Evolutionary conservation across 2,113 vertebrate species (phyloP).

Genomic region (Bettongia penicillata): DNA sequence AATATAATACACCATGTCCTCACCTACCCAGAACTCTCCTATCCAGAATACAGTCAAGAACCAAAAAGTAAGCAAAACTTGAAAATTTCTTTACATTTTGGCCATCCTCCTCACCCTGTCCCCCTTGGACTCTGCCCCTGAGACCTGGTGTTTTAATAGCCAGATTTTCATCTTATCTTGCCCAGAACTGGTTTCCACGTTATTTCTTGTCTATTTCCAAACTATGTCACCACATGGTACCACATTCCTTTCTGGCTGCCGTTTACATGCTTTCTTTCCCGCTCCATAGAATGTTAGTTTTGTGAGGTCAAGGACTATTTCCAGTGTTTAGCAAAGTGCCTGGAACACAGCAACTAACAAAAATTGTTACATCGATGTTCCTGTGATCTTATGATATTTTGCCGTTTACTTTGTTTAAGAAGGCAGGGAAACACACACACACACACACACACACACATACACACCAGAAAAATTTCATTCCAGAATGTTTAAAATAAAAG

Average conservation of each 20-base stretch:
- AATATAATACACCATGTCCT: background rate
- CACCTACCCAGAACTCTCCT: background rate
- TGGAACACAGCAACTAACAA: background rate
- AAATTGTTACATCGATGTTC: background rate
- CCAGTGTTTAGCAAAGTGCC: background rate
- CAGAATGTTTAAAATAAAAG: background rate
- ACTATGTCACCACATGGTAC: background rate
- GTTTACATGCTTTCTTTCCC: no score
- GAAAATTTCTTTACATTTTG: background rate
- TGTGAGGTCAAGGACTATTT: background rate
- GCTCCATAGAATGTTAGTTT: background rate
- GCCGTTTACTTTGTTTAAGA: background rate
- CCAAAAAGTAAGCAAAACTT: background rate
- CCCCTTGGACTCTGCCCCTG: background rate
- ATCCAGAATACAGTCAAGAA: conserved; percentile 1
- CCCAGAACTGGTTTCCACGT: background rate
- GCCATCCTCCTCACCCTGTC: background rate
- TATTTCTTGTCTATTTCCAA: background rate
- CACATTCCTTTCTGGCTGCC: background rate
- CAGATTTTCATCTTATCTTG: background rate
- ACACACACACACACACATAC: no score
- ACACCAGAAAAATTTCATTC: background rate
- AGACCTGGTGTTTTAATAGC: background rate
- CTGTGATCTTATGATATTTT: background rate
- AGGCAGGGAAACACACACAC: no score